A percentile compares a stretch with the other conserved stretches of the same genome.
Evolutionary conservation across 2,888 invertebrate genomes (phyloP).

Genomic region (Meloe dianella): DNA sequence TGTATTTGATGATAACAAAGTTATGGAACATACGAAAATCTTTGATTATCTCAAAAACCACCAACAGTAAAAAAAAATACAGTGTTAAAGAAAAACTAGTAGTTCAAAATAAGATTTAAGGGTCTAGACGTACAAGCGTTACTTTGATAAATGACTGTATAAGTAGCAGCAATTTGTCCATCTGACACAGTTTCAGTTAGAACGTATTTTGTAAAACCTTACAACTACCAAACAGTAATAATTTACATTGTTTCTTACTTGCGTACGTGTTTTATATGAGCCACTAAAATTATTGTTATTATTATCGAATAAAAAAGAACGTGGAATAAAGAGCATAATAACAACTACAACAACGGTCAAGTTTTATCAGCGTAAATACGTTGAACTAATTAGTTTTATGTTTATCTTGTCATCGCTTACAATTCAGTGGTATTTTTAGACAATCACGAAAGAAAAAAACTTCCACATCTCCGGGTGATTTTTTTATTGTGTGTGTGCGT

Average conservation of each 20-base stretch:
- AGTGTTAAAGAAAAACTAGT: not conserved
- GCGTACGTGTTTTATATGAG: constrained; percentile 28
- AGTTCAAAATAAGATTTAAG: constrained; percentile 24
- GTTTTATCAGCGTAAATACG: not conserved
- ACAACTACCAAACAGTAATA: constrained; percentile 31
- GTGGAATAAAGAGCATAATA: not conserved
- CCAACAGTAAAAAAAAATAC: not conserved
- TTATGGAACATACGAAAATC: not conserved
- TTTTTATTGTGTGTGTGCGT: not conserved
- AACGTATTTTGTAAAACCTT: constrained; percentile 30
- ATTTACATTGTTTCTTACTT: constrained; percentile 34
- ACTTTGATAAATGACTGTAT: constrained; percentile 31
- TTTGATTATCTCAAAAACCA: not conserved
- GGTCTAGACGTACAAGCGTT: constrained; percentile 30
- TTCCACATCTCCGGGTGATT: not conserved
- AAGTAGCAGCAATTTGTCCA: constrained; percentile 34
- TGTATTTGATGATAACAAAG: not conserved
- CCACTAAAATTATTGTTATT: constrained; percentile 25
- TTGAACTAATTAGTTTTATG: not conserved
- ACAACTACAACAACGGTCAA: too few species aligned
- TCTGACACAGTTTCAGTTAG: constrained; percentile 25
- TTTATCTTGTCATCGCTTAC: not conserved
- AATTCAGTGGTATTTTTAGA: not conserved
- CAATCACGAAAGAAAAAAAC: not conserved
- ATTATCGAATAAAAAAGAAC: constrained; percentile 11